Evolutionary conservation across 2,888 invertebrate genomes (phyloP).

Genomic region (Aphodius granarius): DNA sequence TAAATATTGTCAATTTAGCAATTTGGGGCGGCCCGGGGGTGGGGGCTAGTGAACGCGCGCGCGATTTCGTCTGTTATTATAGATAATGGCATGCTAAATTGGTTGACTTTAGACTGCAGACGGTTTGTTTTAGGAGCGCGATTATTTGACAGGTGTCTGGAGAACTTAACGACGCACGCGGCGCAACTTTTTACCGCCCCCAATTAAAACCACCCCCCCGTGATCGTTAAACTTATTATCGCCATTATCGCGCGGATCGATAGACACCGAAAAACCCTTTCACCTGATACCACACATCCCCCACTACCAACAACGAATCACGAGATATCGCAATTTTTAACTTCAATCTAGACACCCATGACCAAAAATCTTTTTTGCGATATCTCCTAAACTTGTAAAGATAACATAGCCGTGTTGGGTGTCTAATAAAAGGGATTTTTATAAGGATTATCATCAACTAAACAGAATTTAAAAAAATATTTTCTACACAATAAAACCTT

Average conservation of each 20-base stretch:
- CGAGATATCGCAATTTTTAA: neutral
- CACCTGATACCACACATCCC: neutral
- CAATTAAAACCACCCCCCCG: neutral
- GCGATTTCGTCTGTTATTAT: conserved; percentile 53
- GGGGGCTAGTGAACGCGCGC: too few relatives aligned
- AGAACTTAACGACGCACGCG: neutral
- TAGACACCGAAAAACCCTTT: neutral
- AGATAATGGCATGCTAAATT: conserved; percentile 53
- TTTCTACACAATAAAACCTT: neutral
- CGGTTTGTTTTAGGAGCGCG: conserved; percentile 47
- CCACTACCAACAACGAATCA: neutral
- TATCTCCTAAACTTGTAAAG: neutral
- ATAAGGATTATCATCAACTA: neutral
- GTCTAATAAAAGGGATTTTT: neutral
- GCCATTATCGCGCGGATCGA: neutral
- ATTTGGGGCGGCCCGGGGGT: conserved; percentile 48
- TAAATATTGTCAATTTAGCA: conserved; percentile 57
- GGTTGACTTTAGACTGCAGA: conserved; percentile 50
- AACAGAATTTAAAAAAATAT: neutral
- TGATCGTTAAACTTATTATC: neutral
- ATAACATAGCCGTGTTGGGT: neutral
- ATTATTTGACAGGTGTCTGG: conserved; percentile 51
- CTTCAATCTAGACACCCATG: neutral
- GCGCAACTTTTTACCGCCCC: conserved; percentile 36
- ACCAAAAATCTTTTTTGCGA: neutral